These are phyloP conservation scores for Hydrolagus colliei DNA, from an alignment of 2,797 vertebrate species.

Conservation along the genomic window DNA sequence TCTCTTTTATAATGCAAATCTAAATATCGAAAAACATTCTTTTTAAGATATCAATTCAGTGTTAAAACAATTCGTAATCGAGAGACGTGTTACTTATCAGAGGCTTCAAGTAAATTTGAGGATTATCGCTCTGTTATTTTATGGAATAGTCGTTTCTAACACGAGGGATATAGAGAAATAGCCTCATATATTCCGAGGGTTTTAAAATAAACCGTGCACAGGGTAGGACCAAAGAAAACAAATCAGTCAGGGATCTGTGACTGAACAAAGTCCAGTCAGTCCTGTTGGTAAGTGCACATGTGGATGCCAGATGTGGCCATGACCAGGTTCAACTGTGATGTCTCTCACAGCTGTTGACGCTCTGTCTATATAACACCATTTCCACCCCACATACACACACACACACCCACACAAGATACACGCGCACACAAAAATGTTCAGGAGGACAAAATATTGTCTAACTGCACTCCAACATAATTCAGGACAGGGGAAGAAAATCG, in stretches of 20 bases:
- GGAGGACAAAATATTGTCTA: background rate
- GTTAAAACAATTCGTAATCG: background rate
- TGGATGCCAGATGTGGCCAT: no score
- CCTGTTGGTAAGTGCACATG: background rate
- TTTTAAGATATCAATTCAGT: background rate
- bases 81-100: background rate
- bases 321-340: background rate
- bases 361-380: background rate
- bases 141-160: background rate
- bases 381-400: no score
- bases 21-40: no score
- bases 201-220: background rate
- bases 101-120: background rate
- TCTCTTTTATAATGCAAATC: no score
- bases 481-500: background rate
- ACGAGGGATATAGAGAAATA: background rate
- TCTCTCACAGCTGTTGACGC: background rate
- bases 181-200: background rate
- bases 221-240: background rate
- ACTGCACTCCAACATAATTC: no score
- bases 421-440: background rate
- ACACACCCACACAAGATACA: no score
- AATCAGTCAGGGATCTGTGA: no score
- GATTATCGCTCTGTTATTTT: background rate
- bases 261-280: background rate